Base-by-base conservation (phyloP, 2,888 invertebrate species). In the Brachyopa scutellaris region DNA sequence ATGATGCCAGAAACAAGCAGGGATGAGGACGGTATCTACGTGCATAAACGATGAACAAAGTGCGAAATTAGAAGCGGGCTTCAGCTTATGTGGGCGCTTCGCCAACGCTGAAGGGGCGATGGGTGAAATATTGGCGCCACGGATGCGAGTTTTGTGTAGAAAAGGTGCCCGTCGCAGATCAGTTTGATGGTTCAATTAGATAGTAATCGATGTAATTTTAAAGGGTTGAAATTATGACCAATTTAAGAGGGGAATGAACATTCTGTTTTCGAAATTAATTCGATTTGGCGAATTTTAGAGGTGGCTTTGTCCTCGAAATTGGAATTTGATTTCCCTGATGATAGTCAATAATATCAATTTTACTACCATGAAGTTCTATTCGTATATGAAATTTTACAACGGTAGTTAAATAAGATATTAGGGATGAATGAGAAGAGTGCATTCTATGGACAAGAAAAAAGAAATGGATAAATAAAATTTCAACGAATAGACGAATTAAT, bases 101-200 rank as follows among this genome's bases (percentile, higher is more conserved):
- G 26, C 15, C 26, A 51, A 67, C 29, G 47, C 55, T 72, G 53
- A 62, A 62, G 23, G 17, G 38, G 29, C 29, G 38, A 1, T 36
- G 15, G 31, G 49, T 67, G 45, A 74, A 55, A 53, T 70, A 64
- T 51, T 51, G 80, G 80, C 76, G 80, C 76, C 80, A 62, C 15
- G 13, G 47, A 67, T 29, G 36, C 19, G 19, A 45, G 38, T 33
- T 33, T 29, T 4, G 1, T 6, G 13, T 36, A n/a, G 13, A 55
- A 47, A 36, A 67, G 78, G 72, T 72, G 73, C 26, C 73, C 61
- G 73, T 9, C 23, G 21, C 4, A 15, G 21, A 57, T 13, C 17
- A 38, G 38, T 47, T 53, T 53, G 40, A 70, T 51, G 51, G 31
- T 61, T 66, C 55, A 51, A 59, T 66, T 66, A 15, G 72, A 72